Base-by-base conservation (phyloP, 2,113 vertebrate species). In the Nerophis lumbriciformis region DNA sequence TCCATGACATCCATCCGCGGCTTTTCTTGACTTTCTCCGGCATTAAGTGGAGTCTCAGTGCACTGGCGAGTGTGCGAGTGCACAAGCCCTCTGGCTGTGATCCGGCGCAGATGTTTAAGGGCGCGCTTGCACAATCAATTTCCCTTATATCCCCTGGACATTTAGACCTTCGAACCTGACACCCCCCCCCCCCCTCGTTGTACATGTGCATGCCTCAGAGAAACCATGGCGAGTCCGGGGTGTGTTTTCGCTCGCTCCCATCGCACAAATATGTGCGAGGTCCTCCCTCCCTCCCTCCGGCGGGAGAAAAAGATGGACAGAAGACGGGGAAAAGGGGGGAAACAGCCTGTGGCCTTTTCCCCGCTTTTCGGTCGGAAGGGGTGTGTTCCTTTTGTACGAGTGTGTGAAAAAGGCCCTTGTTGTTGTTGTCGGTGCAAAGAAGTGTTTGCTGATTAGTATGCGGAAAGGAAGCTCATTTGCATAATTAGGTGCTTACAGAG, bases 371-470 rank as follows among this genome's bases (percentile, higher is more conserved):
- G 63, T 77, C 60, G 66, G 0, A 66, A 76, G 8, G 16, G 55
- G 63, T 76, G 55, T 76, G 59, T 14, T 61, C 65, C 44, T 19
- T 56, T 48, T 49, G 5, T 35, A 28, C 2, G 28, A 28, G 7
- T 13, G 14, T 67, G 39, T 59, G 6, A 12, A 9, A 13, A 51
- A 44, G 10, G 48, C 8, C 13, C 45, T 53, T 19, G 21, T 47
- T 54, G 42, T 45, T 45, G 42, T 12, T 45, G 38, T 39, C 8
- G 39, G 8, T 4, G 39, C 9, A 8, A 42, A 78, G 54, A 73
- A 73, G 60, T 76, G 85, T 92, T 90, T 91, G 73, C 88, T 85
- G 89, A 95, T 98, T 96, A 97, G 94, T 95, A 94, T 59, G 91
- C 92, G 89, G 87, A 90, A 85, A 84, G 72, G 77, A 83, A 88